Conservation (phyloP, 2,113 vertebrate species). For the Empidonax alnorum region DNA sequence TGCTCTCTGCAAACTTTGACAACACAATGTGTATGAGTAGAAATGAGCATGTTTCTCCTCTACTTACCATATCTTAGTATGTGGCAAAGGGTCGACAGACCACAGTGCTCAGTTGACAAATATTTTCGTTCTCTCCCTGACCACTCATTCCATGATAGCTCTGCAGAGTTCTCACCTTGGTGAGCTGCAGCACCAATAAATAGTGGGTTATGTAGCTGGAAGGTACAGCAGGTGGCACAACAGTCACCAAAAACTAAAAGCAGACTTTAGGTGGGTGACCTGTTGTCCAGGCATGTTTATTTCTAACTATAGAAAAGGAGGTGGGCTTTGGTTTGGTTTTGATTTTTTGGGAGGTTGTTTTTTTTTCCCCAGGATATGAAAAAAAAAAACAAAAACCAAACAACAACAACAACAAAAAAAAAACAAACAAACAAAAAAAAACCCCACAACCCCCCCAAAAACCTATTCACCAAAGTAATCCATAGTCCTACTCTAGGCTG, state of each 20-base stretch:
- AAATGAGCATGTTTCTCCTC: background rate
- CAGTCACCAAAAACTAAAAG: background rate
- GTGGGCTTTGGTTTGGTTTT: background rate
- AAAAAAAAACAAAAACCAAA: background rate
- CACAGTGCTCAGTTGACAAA: background rate
- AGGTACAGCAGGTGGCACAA: background rate
- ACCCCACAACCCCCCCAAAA: background rate
- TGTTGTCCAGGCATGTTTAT: background rate
- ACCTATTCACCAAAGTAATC: background rate
- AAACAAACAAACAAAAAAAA: background rate
- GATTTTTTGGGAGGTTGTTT: background rate
- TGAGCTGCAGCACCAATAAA: background rate
- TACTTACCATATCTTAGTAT: background rate
- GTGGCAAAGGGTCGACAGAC: background rate
- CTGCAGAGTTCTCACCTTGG: background rate
- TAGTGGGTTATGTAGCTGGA: background rate
- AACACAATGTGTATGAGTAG: background rate
- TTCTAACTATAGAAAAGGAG: background rate
- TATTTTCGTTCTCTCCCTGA: background rate
- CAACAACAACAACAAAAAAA: no score
- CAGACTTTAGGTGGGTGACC: background rate
- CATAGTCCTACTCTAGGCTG: background rate
- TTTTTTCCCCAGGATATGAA: background rate
- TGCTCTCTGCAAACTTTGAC: background rate
- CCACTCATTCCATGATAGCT: background rate